Percentiles rank a stretch among this genome's conserved stretches.
Conservation (phyloP, 2,113 vertebrate species). For the Albula goreensis region DNA sequence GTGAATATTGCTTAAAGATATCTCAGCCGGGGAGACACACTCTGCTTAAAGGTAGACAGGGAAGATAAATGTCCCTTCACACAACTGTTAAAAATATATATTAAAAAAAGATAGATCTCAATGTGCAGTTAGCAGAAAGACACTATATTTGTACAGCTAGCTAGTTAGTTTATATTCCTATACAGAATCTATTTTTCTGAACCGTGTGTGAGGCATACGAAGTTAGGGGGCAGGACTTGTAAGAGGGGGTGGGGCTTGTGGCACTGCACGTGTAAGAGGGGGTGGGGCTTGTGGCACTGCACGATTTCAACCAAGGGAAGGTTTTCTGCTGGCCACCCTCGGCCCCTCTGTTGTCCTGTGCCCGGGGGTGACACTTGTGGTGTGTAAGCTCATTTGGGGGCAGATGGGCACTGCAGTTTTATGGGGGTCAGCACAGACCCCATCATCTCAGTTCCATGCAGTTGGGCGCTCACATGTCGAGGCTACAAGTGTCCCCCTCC, state of each 20-base stretch:
- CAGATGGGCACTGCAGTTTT: not conserved
- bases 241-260: conserved; percentile 34
- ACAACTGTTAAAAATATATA: not conserved
- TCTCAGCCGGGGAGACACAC: not conserved
- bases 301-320: not conserved
- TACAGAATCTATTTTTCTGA: conserved; percentile 49
- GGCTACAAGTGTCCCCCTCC: conserved; percentile 12
- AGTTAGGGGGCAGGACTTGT: conserved; percentile 15
- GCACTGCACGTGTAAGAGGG: conserved; percentile 32
- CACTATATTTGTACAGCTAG: conserved; percentile 40
- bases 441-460: not conserved
- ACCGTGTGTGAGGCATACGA: conserved; percentile 31
- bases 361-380: not conserved
- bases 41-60: not conserved
- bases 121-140: conserved; percentile 51
- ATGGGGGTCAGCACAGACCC: not conserved
- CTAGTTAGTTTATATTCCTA: conserved; percentile 44
- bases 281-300: conserved; percentile 24
- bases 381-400: conserved; percentile 12
- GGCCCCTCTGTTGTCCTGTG: not conserved
- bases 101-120: conserved; percentile 36
- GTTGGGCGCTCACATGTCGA: not conserved
- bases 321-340: not conserved
- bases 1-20: not conserved
- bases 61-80: not conserved